These are phyloP conservation scores for Heliconius nattereri DNA, from an alignment of 1,140 invertebrate species.

Conservation along the genomic window DNA sequence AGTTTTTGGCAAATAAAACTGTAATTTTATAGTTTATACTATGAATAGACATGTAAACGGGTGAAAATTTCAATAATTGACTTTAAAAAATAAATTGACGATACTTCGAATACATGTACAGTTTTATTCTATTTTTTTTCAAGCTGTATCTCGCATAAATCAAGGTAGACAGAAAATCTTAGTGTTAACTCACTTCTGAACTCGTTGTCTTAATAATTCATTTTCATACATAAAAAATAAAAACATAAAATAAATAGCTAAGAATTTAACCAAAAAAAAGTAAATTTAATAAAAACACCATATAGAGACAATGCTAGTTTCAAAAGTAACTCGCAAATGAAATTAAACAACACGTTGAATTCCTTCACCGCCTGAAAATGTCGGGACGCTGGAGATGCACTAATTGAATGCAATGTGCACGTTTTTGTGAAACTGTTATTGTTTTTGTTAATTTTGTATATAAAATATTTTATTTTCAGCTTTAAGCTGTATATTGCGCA, in stretches of 20 bases:
- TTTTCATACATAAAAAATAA: background rate
- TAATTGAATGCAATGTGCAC: background rate
- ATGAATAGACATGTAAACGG: background rate
- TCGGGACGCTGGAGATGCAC: background rate
- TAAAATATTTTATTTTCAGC: background rate
- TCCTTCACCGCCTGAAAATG: slow-evolving; percentile 7
- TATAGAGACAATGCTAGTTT: background rate
- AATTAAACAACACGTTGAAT: slow-evolving; percentile 4
- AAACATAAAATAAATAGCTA: background rate
- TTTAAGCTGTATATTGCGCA: no score
- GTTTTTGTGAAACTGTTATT: slow-evolving; percentile 16
- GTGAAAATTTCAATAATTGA: background rate
- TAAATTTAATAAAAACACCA: background rate
- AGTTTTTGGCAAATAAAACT: background rate
- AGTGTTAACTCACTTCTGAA: no score
- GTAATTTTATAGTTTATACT: background rate
- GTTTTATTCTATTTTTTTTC: background rate
- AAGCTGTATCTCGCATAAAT: background rate
- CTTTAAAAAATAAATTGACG: background rate
- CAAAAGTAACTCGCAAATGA: slow-evolving; percentile 8
- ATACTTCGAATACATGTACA: background rate
- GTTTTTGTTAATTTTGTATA: background rate
- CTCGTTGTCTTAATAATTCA: no score
- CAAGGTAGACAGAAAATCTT: background rate
- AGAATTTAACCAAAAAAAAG: background rate